Evolutionary conservation across 1,140 invertebrate species (phyloP), one percentile per base, ranked within the genome.

Genomic region (Drosophila simulans): DNA sequence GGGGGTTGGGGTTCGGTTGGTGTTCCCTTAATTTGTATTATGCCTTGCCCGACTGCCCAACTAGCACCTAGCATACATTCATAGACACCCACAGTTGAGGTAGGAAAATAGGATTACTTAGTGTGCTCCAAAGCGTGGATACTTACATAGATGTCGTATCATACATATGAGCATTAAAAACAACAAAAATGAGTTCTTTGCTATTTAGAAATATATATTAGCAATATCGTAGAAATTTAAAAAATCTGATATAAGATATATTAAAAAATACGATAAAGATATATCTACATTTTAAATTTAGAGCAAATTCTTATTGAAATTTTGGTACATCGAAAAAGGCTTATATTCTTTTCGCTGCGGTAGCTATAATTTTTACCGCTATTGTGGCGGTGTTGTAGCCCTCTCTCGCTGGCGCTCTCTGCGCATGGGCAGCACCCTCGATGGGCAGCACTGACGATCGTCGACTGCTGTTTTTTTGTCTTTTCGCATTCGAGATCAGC

Each of bases 21-120:
- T 55, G 35, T 46, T 56, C 37, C 52, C 69, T 63, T 64, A 75
- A 75, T 75, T 66, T 57, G 71, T 70, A 58, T 74, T 64, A 74
- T 49, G 37, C 69, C 57, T 54, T 73, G 56, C 57, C 31, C 37
- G 43, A 37, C 51, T 62, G 70, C 57, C 51, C 25, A 57, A 58
- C 51, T 68, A 22, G 58, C 40, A 40, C 65, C 35, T 53, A 20
- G 45, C 17, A 55, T 4, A 45, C 20, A 43, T 1, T 22, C 42
- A 39, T 11, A 17, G 10, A 52, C 58, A 34, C 1, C 2, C 5
- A 65, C 64, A 43, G 7, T 20, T 27, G 43, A 1, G 43, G 40
- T 5, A n/a, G 5, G 12, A 37, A 20, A 22, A 13, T 3, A 17
- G n/a, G 15, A 42, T 8, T 42, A 3, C 8, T 42, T 42, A 15